phyloP scores from a whole-genome alignment of 2,888 invertebrate species.

The Barypeithes pellucidus region DNA sequence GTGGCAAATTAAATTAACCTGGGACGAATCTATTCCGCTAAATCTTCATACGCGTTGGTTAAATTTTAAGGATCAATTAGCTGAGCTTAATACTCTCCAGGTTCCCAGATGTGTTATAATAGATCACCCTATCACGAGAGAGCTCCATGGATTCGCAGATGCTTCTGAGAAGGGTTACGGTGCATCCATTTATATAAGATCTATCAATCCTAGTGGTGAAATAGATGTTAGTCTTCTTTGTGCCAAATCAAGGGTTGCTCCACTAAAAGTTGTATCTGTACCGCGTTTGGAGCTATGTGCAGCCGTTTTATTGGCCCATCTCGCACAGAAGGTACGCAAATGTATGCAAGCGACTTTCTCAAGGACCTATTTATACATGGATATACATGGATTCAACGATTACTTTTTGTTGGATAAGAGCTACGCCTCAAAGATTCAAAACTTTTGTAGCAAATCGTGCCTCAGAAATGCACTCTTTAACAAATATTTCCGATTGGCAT shows the following conservation, averaged over 20 bases:
- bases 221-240: constrained; percentile 31
- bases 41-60: constrained; percentile 15
- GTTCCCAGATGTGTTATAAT: constrained; percentile 13
- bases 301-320: constrained; percentile 37
- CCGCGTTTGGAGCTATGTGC: constrained; percentile 48
- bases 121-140: background rate
- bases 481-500: constrained; percentile 26
- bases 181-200: constrained; percentile 5
- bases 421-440: constrained; percentile 21
- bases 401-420: constrained; percentile 25
- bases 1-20: background rate
- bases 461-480: constrained; percentile 32
- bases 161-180: constrained; percentile 21
- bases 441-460: constrained; percentile 45
- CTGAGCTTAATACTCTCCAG: background rate
- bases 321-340: background rate
- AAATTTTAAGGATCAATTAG: background rate
- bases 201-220: constrained; percentile 1
- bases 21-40: constrained; percentile 4
- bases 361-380: background rate
- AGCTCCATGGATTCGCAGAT: constrained; percentile 25
- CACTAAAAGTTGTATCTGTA: constrained; percentile 43
- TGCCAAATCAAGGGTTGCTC: constrained; percentile 45
- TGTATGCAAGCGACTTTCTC: background rate
- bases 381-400: constrained; percentile 6